phyloP scores from a whole-genome alignment of 2,113 vertebrate species.

The Camelus bactrianus region DNA sequence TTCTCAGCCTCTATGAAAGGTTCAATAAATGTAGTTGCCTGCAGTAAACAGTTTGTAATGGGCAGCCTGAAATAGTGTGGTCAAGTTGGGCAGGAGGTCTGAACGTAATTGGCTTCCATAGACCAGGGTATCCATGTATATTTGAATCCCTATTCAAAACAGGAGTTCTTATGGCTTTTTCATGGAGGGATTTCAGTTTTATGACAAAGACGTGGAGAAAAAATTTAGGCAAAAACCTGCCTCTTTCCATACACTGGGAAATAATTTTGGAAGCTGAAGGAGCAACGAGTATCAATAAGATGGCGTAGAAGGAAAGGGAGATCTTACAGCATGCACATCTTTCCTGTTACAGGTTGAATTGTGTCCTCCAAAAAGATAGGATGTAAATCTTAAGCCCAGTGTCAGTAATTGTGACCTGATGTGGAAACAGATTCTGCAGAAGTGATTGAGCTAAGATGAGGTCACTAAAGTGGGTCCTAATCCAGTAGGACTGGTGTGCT shows the following conservation, averaged over 20 bases:
- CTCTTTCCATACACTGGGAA: background rate
- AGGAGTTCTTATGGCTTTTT: background rate
- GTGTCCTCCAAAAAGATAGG: background rate
- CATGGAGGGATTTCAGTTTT: conserved; percentile 8
- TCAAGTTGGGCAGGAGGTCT: background rate
- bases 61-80: background rate
- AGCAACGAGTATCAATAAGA: background rate
- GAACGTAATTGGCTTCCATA: background rate
- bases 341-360: background rate
- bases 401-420: background rate
- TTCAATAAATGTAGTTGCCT: conserved; percentile 40
- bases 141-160: background rate
- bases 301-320: background rate
- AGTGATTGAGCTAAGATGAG: background rate
- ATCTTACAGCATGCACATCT: background rate
- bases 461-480: background rate
- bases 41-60: conserved; percentile 4
- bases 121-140: background rate
- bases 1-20: conserved; percentile 40
- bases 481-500: background rate
- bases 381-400: background rate
- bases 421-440: background rate
- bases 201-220: background rate
- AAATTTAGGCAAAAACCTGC: background rate
- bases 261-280: background rate